These are phyloP conservation scores for Paramisgurnus dabryanus DNA, from an alignment of 2,113 vertebrate genomes.

Conservation along the genomic window DNA sequence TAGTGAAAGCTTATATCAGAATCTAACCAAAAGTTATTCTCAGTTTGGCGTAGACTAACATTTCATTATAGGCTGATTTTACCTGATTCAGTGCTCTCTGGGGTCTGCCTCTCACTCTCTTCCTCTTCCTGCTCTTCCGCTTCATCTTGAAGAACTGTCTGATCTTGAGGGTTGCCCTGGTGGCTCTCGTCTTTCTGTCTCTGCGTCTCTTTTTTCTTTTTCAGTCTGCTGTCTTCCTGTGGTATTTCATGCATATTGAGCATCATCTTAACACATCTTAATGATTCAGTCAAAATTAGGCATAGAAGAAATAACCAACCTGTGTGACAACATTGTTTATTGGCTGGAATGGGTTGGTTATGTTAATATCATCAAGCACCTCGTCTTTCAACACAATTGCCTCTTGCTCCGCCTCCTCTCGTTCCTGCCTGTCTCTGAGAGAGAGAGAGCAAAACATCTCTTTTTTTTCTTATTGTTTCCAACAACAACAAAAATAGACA, in stretches of 20 bases:
- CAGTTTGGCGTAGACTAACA: not conserved
- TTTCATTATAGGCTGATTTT: not conserved
- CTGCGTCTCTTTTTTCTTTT: constrained; percentile 75
- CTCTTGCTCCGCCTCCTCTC: constrained; percentile 76
- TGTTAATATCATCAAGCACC: constrained; percentile 67
- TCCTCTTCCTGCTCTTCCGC: constrained; percentile 76
- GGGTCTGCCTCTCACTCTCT: constrained; percentile 70
- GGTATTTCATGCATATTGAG: not conserved
- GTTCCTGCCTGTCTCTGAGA: constrained; percentile 76
- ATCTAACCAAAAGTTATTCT: not conserved
- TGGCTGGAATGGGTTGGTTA: constrained; percentile 86
- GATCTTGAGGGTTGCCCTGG: constrained; percentile 58
- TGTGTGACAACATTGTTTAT: constrained; percentile 81
- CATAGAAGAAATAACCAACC: constrained; percentile 67
- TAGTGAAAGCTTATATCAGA: too few relatives aligned
- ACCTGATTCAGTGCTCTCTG: constrained; percentile 78
- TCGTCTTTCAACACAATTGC: constrained; percentile 70
- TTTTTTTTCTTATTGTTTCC: not conserved
- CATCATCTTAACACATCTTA: not conserved
- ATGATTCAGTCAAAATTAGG: not conserved
- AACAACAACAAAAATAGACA: too few relatives aligned
- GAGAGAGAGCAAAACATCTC: not conserved
- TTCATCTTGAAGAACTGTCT: constrained; percentile 66
- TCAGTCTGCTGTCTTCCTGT: constrained; percentile 84
- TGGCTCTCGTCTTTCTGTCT: constrained; percentile 49